These are phyloP conservation scores for Trigoniulus corallinus DNA, from an alignment of 1,140 invertebrate genomes.

Conservation along the genomic window DNA sequence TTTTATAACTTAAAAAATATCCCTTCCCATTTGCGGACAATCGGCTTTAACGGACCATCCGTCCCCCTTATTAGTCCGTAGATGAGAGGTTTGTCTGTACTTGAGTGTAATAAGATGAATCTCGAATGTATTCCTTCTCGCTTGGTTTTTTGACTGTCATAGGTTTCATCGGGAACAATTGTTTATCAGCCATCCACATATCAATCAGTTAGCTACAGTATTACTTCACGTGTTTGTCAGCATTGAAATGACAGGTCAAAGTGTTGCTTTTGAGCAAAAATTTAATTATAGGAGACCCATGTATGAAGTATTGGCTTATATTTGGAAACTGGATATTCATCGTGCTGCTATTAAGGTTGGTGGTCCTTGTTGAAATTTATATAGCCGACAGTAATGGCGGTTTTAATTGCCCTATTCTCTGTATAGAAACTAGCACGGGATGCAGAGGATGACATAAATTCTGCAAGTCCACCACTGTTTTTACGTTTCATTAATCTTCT, in stretches of 20 bases:
- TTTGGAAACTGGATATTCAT: constrained; percentile 69
- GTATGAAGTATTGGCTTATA: constrained; percentile 82
- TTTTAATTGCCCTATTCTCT: no score
- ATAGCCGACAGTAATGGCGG: constrained; percentile 4
- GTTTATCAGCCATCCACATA: constrained; percentile 57
- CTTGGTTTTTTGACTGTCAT: no score
- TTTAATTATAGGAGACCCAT: constrained; percentile 91
- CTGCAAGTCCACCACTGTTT: constrained; percentile 73
- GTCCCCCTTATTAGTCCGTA: no score
- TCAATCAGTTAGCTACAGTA: constrained; percentile 47
- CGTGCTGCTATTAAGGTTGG: constrained; percentile 49
- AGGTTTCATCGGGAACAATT: constrained; percentile 46
- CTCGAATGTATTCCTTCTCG: no score
- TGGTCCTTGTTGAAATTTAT: constrained; percentile 1
- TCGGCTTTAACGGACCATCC: no score
- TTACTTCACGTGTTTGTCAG: constrained; percentile 83
- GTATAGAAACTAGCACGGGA: constrained; percentile 49
- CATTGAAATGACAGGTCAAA: constrained; percentile 93
- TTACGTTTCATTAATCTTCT: constrained; percentile 83
- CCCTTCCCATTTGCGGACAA: no score
- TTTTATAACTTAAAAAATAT: no score
- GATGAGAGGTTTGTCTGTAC: no score
- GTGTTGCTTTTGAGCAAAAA: constrained; percentile 91
- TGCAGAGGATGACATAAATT: constrained; percentile 77
- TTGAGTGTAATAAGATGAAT: no score